Evolutionary conservation across 2,888 invertebrate genomes (phyloP), one percentile per base, ranked within the genome.

Genomic region (Pycnomerus fuliginosus): DNA sequence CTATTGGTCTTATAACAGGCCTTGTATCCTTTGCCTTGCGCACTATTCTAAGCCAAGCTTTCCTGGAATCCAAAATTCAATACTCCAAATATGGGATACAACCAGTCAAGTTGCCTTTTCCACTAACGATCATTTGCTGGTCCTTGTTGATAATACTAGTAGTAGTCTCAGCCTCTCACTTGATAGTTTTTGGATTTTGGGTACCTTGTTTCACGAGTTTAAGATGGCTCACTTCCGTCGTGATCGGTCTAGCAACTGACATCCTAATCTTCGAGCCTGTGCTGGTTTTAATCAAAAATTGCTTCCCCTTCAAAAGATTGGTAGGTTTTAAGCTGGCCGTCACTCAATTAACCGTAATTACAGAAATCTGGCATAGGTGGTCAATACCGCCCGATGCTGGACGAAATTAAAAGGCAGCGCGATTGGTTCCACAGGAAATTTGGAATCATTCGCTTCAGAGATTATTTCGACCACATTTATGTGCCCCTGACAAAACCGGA

Each of bases 141-240:
- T 20, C 23, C 30, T n/a, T 47, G 7, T 13, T 59, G 11, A 23
- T 44, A 20, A 29, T 34, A 7, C 30, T 47, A 4, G 52, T 56
- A 12, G n/a, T 39, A 0, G 1, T 42, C 2, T 43, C 47, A 8
- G 43, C 50, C 20, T 50, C 53, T 7, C 3, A 49, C 10, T 38
- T 57, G 25, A 27, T 60, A 11, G 30, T 56, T 30, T 49, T 52
- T 33, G 63, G 62, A 27, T 60, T 59, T 45, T 61, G 61, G 59
- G 43, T 60, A n/a, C 62, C 62, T 0, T 28, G 30, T 12, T 32
- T 53, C n/a, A 55, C 53, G 8, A 53, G 56, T 15, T 35, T 55
- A n/a, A 25, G 60, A n/a, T 64, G 63, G 62, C 27, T 62, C 24
- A 45, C 52, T 3, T 51, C 55, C 1, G 36, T 41, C 5, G 16